These are phyloP conservation scores for Andrena flavipes DNA, from an alignment of 2,888 invertebrate species.

Conservation along the genomic window DNA sequence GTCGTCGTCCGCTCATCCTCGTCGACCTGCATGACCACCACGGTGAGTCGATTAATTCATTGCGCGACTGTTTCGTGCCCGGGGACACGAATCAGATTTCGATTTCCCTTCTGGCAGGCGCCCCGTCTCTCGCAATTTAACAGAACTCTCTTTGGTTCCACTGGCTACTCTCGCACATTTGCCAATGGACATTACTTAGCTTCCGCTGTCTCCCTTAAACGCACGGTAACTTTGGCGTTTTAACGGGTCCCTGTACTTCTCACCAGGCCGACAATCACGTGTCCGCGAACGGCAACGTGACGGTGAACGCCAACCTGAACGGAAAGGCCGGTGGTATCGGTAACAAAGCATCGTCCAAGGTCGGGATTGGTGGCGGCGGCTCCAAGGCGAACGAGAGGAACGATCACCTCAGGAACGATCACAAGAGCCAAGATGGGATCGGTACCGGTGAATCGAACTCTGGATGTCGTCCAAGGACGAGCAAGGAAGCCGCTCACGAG, in stretches of 20 bases:
- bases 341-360: slow-evolving; percentile 70
- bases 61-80: not conserved
- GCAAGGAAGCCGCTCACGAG: slow-evolving; percentile 71
- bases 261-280: slow-evolving; percentile 78
- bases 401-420: slow-evolving; percentile 73
- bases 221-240: not conserved
- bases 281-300: slow-evolving; percentile 73
- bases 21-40: slow-evolving; percentile 78
- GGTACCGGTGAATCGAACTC: slow-evolving; percentile 67
- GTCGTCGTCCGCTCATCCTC: slow-evolving; percentile 82
- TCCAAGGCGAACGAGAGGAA: slow-evolving; percentile 72
- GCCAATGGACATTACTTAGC: not conserved
- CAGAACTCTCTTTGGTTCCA: not conserved
- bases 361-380: slow-evolving; percentile 57
- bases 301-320: slow-evolving; percentile 73
- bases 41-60: slow-evolving; percentile 75
- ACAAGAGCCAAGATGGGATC: slow-evolving; percentile 72
- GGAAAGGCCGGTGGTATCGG: slow-evolving; percentile 67
- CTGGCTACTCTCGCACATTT: not conserved
- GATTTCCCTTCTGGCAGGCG: slow-evolving; percentile 6
- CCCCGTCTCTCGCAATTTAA: slow-evolving; percentile 1
- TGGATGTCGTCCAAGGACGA: slow-evolving; percentile 73
- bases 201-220: not conserved
- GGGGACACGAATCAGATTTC: slow-evolving; percentile 17
- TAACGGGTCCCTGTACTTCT: slow-evolving; percentile 33